These are phyloP conservation scores for Erebia aethiops DNA, from an alignment of 2,888 invertebrate species.

Conservation along the genomic window DNA sequence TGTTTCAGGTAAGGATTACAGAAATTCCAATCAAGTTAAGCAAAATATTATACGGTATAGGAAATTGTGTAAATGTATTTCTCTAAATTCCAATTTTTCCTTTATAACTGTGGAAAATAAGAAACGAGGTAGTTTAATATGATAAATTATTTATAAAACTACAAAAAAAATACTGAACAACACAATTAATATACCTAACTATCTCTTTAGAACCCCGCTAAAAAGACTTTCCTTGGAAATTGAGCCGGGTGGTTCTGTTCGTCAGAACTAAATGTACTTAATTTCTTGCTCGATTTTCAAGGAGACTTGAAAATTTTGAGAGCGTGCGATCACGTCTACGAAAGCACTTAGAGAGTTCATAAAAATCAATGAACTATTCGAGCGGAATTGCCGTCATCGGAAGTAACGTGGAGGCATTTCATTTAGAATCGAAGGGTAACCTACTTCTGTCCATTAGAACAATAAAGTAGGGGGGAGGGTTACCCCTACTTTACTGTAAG, in stretches of 20 bases:
- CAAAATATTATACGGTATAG: neutral
- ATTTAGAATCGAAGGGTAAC: conserved; percentile 42
- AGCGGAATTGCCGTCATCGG: conserved; percentile 39
- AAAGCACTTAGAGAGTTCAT: conserved; percentile 36
- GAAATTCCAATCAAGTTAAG: neutral
- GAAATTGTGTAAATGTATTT: no score
- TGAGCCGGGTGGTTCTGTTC: neutral
- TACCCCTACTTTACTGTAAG: conserved; percentile 49
- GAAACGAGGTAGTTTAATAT: no score
- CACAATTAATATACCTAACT: no score
- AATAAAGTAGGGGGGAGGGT: conserved; percentile 6
- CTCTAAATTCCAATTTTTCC: no score
- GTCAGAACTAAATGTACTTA: neutral
- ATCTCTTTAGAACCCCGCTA: no score
- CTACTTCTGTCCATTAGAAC: conserved; percentile 44
- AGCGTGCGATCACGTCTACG: conserved; percentile 25
- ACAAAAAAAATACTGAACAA: no score
- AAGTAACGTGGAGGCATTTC: conserved; percentile 37
- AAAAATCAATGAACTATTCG: conserved; percentile 40
- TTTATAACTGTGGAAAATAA: no score
- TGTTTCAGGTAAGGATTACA: conserved; percentile 2
- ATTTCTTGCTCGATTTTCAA: neutral
- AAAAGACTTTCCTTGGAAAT: no score
- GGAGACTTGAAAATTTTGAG: conserved; percentile 10
- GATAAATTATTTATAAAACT: no score